Percentiles rank a stretch among this genome's conserved stretches.
phyloP scores from a whole-genome alignment of 1,140 invertebrate genomes.

The Dinoponera quadriceps region DNA sequence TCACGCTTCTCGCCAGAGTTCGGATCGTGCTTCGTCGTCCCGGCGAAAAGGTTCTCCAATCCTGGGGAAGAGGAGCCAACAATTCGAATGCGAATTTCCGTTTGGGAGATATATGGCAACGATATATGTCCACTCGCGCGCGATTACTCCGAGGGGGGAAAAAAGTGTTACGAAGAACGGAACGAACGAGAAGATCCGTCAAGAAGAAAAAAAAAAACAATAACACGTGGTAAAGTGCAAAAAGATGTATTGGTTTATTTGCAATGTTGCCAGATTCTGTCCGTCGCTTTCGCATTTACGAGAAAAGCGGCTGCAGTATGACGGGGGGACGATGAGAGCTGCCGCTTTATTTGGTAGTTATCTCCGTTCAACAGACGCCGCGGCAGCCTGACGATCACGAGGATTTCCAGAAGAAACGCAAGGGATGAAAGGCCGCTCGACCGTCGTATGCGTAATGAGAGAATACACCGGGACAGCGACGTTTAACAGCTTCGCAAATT shows the following conservation, averaged over 20 bases:
- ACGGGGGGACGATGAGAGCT: conserved; percentile 57
- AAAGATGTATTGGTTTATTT: conserved; percentile 35
- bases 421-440: not conserved
- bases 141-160: conserved; percentile 5
- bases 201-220: conserved; percentile 23
- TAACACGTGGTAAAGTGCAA: conserved; percentile 15
- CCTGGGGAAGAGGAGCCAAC: conserved; percentile 66
- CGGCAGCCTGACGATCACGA: not conserved
- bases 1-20: conserved; percentile 71
- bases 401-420: conserved; percentile 21
- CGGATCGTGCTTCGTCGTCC: conserved; percentile 62
- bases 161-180: conserved; percentile 28
- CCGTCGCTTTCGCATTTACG: conserved; percentile 28
- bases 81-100: conserved; percentile 68
- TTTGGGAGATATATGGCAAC: conserved; percentile 67
- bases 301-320: conserved; percentile 37
- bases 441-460: conserved; percentile 41
- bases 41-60: conserved; percentile 72
- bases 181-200: conserved; percentile 12
- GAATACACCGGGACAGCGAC: conserved; percentile 57
- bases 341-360: conserved; percentile 55
- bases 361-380: conserved; percentile 64
- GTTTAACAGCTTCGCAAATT: conserved; percentile 62
- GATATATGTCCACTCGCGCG: conserved; percentile 19
- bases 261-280: conserved; percentile 68